Conservation (phyloP, 2,113 vertebrate genomes). For the Megaceryle torquata region DNA sequence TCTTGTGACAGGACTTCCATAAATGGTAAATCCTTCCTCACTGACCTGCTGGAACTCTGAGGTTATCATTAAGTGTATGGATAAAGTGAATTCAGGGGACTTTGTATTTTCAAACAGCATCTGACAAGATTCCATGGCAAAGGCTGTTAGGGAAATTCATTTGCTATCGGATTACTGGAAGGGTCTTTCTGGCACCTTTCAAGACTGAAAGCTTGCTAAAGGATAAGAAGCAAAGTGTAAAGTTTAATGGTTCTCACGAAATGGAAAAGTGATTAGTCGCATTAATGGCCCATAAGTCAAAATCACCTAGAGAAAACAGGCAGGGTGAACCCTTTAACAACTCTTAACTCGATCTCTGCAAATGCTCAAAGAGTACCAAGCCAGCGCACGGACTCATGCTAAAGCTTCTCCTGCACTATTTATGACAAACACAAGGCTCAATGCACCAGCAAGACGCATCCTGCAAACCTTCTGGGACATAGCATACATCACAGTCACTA, state of each 20-base stretch:
- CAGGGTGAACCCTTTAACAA: not conserved
- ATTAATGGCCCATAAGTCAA: not conserved
- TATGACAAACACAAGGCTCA: not conserved
- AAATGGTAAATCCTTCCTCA: not conserved
- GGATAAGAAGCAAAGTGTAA: not conserved
- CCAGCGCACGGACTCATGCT: accelerated
- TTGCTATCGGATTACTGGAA: not conserved
- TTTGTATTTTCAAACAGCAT: not conserved
- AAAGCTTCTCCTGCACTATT: not conserved
- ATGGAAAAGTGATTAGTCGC: not conserved
- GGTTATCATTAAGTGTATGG: not conserved
- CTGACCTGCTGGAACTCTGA: not conserved
- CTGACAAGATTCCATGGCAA: not conserved
- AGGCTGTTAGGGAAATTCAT: not conserved
- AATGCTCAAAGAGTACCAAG: not conserved
- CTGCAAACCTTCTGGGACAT: not conserved
- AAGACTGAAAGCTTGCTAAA: not conserved
- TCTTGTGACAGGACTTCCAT: not conserved
- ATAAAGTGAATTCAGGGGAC: not conserved
- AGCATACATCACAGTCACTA: accelerated
- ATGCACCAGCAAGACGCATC: not conserved
- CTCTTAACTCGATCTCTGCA: accelerated
- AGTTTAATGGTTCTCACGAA: not conserved
- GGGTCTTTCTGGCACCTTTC: not conserved
- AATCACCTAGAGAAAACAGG: not conserved